Evolutionary conservation across 2,888 invertebrate genomes (phyloP).

Genomic region (Diarsia dahlii): DNA sequence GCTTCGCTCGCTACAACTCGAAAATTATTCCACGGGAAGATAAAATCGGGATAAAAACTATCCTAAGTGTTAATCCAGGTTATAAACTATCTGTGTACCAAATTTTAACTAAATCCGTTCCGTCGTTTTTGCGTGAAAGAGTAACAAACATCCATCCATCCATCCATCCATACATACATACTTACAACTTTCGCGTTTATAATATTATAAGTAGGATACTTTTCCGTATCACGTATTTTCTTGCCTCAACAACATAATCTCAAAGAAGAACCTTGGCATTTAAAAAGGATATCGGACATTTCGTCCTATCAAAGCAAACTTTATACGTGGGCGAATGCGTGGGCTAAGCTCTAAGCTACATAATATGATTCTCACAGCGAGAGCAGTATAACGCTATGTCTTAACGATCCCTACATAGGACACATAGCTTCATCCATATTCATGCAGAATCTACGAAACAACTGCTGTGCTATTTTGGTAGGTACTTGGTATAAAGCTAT

Average conservation of each 20-base stretch:
- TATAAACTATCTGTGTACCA: no score
- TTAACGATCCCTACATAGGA: constrained; percentile 20
- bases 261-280: neutral
- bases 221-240: no score
- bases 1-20: no score
- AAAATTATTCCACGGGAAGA: no score
- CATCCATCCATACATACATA: no score
- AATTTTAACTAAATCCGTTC: no score
- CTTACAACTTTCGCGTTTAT: no score
- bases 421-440: constrained; percentile 40
- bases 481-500: constrained; percentile 8
- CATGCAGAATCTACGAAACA: constrained; percentile 25
- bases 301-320: constrained; percentile 1
- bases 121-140: no score
- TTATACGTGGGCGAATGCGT: neutral
- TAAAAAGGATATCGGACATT: neutral
- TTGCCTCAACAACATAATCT: neutral
- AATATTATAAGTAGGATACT: no score
- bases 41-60: no score
- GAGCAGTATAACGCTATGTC: neutral
- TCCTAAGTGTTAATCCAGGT: no score
- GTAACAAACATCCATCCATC: no score
- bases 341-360: constrained; percentile 5
- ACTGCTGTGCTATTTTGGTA: constrained; percentile 16
- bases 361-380: neutral